phyloP scores from a whole-genome alignment of 2,113 vertebrate species.

The Canis aureus region DNA sequence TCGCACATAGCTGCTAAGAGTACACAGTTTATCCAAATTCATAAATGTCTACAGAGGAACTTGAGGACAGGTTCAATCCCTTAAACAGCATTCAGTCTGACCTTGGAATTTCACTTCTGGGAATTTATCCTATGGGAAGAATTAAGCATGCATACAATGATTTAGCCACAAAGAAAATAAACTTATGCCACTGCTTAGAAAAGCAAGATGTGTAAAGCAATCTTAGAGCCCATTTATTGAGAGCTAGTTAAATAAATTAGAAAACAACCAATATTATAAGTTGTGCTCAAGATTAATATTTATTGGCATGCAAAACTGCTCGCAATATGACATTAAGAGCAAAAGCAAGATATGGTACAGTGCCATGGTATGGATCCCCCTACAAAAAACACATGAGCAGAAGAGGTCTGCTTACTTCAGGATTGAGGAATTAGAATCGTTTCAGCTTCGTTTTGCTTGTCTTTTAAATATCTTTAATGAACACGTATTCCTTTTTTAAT shows the following conservation, averaged over 20 bases:
- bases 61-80: neutral
- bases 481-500: neutral
- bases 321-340: neutral
- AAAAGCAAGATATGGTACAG: neutral
- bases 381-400: neutral
- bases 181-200: neutral
- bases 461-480: slow-evolving; percentile 33
- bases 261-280: neutral
- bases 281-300: slow-evolving; percentile 11
- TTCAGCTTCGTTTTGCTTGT: neutral
- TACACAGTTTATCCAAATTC: neutral
- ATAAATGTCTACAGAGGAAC: slow-evolving; percentile 14
- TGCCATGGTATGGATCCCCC: neutral
- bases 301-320: slow-evolving; percentile 1
- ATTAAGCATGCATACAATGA: neutral
- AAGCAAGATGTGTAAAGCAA: slow-evolving; percentile 35
- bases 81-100: slow-evolving; percentile 6
- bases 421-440: neutral
- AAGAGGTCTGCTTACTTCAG: neutral
- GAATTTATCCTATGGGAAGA: slow-evolving; percentile 27
- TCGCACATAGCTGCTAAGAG: neutral
- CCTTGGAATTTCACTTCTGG: neutral
- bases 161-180: slow-evolving; percentile 50
- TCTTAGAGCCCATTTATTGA: neutral
- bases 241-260: slow-evolving; percentile 1